Base-by-base conservation (phyloP, 1,140 invertebrate genomes). In the Cydia splendana region DNA sequence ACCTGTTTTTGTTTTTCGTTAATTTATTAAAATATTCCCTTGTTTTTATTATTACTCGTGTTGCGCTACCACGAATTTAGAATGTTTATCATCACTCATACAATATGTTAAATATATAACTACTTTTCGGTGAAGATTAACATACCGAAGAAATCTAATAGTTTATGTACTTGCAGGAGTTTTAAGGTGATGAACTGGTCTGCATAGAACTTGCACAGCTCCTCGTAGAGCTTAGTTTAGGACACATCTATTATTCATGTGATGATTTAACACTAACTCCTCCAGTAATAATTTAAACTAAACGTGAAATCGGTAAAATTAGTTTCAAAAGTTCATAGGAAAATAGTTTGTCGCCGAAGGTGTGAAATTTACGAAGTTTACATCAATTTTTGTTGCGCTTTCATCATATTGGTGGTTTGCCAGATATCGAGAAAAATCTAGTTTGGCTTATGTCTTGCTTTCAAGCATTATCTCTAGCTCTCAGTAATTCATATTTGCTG, bases 401-500 rank as follows among this genome's bases (percentile, higher is more conserved):
- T 62, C 57, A 20, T 24, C 18, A 24, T n/a, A 62, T 62, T 62
- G 57, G 57, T 62, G 57, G 57, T 62, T 62, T 62, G 57, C 57
- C 57, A 62, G 57, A 62, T n/a, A 62, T 62, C 57, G 57, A 62
- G 20, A 62, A 62, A 62, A 62, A 24, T 62, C 57, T 62, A 24
- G 9, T 24, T 62, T 62, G 57, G 15, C 20, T 20, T 20, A 24
- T 6, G 38, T n/a, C n/a, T n/a, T 15, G 15, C 15, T 51, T 18
- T 18, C n/a, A 12, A 48, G 45, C 12, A 15, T 48, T 48, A 13
- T 48, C 45, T 48, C 45, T 48, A 48, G 7, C 45, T 12, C 2
- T 48, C 45, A 48, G 45, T 48, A 42, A 9, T 2, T 10, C 9
- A 42, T 42, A 7, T 42, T 10, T 42, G 34, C 34, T 4, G 6